phyloP scores from a whole-genome alignment of 2,797 vertebrate species.

The Myripristis murdjan region DNA sequence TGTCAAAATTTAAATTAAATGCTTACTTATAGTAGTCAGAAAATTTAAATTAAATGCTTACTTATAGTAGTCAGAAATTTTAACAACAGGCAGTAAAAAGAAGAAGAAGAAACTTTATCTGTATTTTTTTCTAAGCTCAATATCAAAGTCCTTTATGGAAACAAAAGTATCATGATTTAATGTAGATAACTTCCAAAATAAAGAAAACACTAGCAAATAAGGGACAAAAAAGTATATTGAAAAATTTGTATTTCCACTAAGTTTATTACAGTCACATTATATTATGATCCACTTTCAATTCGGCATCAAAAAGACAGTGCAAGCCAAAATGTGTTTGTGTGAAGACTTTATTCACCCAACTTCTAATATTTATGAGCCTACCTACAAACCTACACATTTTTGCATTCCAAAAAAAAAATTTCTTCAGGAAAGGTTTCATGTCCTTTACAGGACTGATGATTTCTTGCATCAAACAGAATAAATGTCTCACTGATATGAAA shows the following conservation, averaged over 20 bases:
- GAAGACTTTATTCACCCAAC: too few species aligned
- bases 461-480: slow-evolving; percentile 61
- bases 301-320: too few species aligned
- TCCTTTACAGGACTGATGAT: slow-evolving; percentile 37
- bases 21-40: not conserved
- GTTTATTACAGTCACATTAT: too few species aligned
- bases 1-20: not conserved
- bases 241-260: too few species aligned
- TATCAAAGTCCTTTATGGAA: too few species aligned
- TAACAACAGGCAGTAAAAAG: too few species aligned
- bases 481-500: slow-evolving; percentile 12
- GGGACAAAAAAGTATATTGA: too few species aligned
- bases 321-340: too few species aligned
- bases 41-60: not conserved
- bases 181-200: not conserved
- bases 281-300: too few species aligned
- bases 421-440: slow-evolving; percentile 47
- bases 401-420: slow-evolving; percentile 31
- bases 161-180: too few species aligned
- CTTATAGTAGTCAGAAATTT: not conserved
- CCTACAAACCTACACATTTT: not conserved
- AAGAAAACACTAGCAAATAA: not conserved
- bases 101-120: too few species aligned
- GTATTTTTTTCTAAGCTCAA: too few species aligned
- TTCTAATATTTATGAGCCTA: not conserved